A percentile compares a stretch with the other conserved stretches of the same genome.
Conservation (phyloP, 2,888 invertebrate species). For the Hydropsyche betteni region DNA sequence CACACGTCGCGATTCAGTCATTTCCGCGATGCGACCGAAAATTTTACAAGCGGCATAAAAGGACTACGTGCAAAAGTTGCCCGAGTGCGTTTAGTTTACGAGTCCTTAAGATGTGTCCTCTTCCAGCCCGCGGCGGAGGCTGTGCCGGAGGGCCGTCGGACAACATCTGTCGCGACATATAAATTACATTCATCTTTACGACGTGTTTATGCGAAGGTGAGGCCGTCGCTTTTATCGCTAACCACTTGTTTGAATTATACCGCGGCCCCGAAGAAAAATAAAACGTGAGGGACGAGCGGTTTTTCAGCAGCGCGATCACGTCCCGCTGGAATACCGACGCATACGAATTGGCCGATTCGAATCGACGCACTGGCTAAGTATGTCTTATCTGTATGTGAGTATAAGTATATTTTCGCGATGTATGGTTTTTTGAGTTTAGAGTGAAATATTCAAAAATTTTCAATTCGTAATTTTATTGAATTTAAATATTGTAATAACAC, state of each 20-base stretch:
- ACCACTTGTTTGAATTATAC: constrained; percentile 34
- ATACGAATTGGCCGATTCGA: too few relatives aligned
- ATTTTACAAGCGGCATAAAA: constrained; percentile 30
- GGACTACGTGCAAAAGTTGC: constrained; percentile 27
- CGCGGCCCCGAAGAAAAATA: background rate
- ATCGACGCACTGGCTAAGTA: too few relatives aligned
- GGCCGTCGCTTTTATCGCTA: constrained; percentile 14
- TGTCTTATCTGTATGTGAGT: too few relatives aligned
- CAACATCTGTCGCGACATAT: constrained; percentile 29
- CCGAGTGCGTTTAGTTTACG: constrained; percentile 24
- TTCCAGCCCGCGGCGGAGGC: background rate
- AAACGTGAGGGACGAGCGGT: background rate
- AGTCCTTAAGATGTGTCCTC: constrained; percentile 18
- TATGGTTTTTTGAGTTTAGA: too few relatives aligned
- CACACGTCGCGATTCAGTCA: too few relatives aligned
- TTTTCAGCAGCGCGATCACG: too few relatives aligned
- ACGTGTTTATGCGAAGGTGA: constrained; percentile 33
- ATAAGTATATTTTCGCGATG: too few relatives aligned
- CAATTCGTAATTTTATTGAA: too few relatives aligned
- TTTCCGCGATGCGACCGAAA: constrained; percentile 1
- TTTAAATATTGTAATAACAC: too few relatives aligned
- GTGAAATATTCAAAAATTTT: too few relatives aligned
- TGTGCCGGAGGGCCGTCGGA: background rate
- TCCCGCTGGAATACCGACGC: too few relatives aligned
- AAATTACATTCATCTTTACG: constrained; percentile 35